Conservation (phyloP, 2,888 invertebrate species). For the Limenitis camilla region DNA sequence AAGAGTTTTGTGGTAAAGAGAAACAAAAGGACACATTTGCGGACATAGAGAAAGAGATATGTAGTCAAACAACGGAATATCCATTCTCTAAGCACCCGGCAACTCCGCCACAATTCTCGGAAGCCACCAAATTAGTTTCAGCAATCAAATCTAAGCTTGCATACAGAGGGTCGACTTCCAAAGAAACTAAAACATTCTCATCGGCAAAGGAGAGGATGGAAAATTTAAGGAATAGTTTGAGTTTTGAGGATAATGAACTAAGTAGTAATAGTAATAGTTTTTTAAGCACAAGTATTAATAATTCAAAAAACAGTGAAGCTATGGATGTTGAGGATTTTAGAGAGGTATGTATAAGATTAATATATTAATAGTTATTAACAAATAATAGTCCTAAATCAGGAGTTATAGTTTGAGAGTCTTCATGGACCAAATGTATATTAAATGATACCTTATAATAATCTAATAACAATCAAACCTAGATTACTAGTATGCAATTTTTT, state of each 20-base stretch:
- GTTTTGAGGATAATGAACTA: slow-evolving; percentile 32
- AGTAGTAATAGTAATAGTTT: slow-evolving; percentile 15
- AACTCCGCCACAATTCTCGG: slow-evolving; percentile 65
- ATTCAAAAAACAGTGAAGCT: slow-evolving; percentile 33
- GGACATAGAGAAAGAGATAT: slow-evolving; percentile 62
- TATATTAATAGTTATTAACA: too few relatives aligned
- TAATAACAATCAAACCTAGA: too few relatives aligned
- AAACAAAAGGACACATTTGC: slow-evolving; percentile 62
- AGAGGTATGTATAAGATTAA: slow-evolving; percentile 37
- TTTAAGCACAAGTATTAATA: slow-evolving; percentile 12
- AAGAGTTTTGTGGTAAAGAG: slow-evolving; percentile 47
- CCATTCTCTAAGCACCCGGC: slow-evolving; percentile 61
- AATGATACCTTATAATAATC: too few relatives aligned
- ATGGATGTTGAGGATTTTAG: slow-evolving; percentile 58
- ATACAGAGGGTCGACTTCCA: slow-evolving; percentile 42
- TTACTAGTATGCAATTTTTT: too few relatives aligned
- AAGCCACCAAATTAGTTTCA: slow-evolving; percentile 61
- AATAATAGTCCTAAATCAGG: too few relatives aligned
- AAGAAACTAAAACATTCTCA: slow-evolving; percentile 34
- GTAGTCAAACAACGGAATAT: slow-evolving; percentile 58
- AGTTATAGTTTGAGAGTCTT: too few relatives aligned
- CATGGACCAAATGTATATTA: too few relatives aligned
- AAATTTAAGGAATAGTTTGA: slow-evolving; percentile 38
- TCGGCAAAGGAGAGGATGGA: slow-evolving; percentile 53
- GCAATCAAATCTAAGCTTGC: slow-evolving; percentile 63